phyloP scores from a whole-genome alignment of 2,888 invertebrate species.

The Cecidostiba fungosa region DNA sequence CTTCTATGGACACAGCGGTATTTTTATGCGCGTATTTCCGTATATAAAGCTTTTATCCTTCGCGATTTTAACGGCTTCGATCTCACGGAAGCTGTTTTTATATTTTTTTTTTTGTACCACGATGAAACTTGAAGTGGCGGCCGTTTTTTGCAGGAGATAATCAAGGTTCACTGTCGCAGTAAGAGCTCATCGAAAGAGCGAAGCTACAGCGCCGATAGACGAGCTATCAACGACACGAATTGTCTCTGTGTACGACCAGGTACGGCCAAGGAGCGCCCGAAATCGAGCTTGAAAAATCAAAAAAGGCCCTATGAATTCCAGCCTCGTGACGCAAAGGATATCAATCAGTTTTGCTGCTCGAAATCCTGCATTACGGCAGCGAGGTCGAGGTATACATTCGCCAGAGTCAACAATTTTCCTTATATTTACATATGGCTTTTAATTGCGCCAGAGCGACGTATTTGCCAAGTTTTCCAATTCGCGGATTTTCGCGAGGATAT shows the following conservation, averaged over 20 bases:
- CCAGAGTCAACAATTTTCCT: not conserved
- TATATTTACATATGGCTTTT: not conserved
- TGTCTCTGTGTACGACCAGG: slow-evolving; percentile 28
- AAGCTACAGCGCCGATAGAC: slow-evolving; percentile 19
- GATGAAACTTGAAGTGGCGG: not conserved
- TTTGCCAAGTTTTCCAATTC: not conserved
- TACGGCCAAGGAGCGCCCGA: not conserved
- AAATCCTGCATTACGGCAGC: not conserved
- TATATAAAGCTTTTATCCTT: not conserved
- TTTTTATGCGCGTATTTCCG: not conserved
- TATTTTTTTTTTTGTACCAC: too few relatives aligned
- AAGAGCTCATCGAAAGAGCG: slow-evolving; percentile 48
- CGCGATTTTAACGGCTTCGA: not conserved
- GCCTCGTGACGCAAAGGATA: slow-evolving; percentile 18
- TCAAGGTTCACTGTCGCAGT: slow-evolving; percentile 34
- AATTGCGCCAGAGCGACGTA: not conserved
- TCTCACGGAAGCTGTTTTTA: too few relatives aligned
- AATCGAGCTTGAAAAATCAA: slow-evolving; percentile 18
- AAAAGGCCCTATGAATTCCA: slow-evolving; percentile 7
- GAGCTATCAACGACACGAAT: slow-evolving; percentile 4
- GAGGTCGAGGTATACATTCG: slow-evolving; percentile 21
- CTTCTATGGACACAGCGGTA: not conserved
- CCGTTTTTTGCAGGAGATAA: slow-evolving; percentile 42
- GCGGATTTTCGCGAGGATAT: not conserved
- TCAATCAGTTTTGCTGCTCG: not conserved